Percentiles rank a stretch among this genome's conserved stretches.
These are phyloP conservation scores for Acinonyx jubatus DNA, from an alignment of 2,113 vertebrate species.

Conservation along the genomic window DNA sequence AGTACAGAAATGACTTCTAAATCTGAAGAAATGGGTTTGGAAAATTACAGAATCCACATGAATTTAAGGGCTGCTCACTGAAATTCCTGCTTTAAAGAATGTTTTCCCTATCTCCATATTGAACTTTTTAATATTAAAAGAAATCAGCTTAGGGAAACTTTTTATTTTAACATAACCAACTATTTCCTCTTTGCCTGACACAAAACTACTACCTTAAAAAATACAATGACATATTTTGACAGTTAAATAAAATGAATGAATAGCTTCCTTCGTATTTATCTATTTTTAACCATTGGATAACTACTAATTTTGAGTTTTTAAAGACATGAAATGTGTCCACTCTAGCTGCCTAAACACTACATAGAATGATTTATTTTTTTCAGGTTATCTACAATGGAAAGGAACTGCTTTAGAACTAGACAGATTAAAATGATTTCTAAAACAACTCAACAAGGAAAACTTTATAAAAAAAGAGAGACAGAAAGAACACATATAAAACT, in stretches of 20 bases:
- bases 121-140: background rate
- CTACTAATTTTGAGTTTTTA: slow-evolving; percentile 33
- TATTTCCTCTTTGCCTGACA: background rate
- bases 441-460: background rate
- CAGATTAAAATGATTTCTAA: background rate
- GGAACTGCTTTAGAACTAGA: slow-evolving; percentile 12
- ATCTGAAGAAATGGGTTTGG: background rate
- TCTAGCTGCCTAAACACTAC: background rate
- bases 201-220: background rate
- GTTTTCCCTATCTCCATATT: background rate
- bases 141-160: background rate
- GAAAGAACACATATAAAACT: background rate
- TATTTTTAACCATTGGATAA: background rate
- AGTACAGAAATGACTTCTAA: background rate
- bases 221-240: background rate
- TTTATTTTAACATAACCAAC: background rate
- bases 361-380: background rate
- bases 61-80: background rate
- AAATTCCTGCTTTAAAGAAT: background rate
- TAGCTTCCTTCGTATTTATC: background rate
- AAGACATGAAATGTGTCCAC: background rate
- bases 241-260: slow-evolving; percentile 20
- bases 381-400: background rate
- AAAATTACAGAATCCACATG: background rate
- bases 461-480: background rate